Evolutionary conservation across 2,888 invertebrate genomes (phyloP).

Genomic region (Meghimatium bilineatum): DNA sequence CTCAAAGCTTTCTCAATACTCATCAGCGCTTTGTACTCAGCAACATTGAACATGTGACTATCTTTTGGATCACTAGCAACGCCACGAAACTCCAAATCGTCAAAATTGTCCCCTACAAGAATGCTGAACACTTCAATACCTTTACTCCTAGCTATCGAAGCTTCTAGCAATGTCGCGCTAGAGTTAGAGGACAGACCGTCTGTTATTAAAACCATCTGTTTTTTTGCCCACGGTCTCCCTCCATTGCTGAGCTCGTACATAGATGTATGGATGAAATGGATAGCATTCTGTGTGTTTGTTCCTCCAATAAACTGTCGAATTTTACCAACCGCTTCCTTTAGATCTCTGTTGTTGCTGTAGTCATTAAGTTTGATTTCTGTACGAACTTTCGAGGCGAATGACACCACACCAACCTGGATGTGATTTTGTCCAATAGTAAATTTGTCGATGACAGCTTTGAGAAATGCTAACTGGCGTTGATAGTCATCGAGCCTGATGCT

Average conservation of each 20-base stretch:
- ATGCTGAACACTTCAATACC: conserved; percentile 62
- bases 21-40: conserved; percentile 59
- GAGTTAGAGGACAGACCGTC: conserved; percentile 59
- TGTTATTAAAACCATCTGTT: conserved; percentile 64
- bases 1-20: conserved; percentile 59
- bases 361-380: conserved; percentile 56
- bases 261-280: conserved; percentile 49
- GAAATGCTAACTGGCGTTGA: conserved; percentile 53
- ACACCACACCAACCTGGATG: conserved; percentile 60
- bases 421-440: conserved; percentile 54
- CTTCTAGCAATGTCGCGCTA: conserved; percentile 50
- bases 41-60: conserved; percentile 61
- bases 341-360: conserved; percentile 43
- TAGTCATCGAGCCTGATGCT: conserved; percentile 54
- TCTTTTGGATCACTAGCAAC: conserved; percentile 63
- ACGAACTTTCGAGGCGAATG: conserved; percentile 54
- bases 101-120: conserved; percentile 59
- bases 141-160: conserved; percentile 51
- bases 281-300: conserved; percentile 60
- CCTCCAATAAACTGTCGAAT: conserved; percentile 53
- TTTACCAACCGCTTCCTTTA: conserved; percentile 57
- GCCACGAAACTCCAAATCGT: conserved; percentile 57
- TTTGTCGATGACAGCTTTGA: conserved; percentile 50
- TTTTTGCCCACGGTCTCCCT: conserved; percentile 55
- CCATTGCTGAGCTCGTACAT: conserved; percentile 57